Conservation (phyloP, 2,888 invertebrate species). For the Morpho helenor region DNA sequence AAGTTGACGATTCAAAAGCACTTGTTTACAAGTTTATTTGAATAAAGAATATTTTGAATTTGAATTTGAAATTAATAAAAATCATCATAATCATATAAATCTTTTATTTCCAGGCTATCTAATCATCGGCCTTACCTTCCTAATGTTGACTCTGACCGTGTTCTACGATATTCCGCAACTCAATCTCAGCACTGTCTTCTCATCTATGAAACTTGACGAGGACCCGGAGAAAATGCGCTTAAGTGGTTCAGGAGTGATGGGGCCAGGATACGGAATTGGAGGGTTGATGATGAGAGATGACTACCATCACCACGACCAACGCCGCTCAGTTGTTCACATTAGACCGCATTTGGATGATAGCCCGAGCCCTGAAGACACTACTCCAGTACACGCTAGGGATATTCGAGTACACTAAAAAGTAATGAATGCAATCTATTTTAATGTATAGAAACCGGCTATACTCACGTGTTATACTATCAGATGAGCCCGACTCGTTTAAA, state of each 20-base stretch:
- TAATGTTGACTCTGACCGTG: conserved; percentile 91
- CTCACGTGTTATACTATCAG: too few species aligned
- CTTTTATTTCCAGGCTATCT: conserved; percentile 82
- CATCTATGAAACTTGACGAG: conserved; percentile 78
- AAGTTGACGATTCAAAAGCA: too few species aligned
- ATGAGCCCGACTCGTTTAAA: too few species aligned
- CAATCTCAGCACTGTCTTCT: conserved; percentile 89
- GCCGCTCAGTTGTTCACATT: conserved; percentile 82
- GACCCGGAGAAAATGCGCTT: conserved; percentile 85
- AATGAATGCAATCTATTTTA: too few species aligned
- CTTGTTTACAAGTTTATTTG: too few species aligned
- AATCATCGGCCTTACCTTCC: conserved; percentile 88
- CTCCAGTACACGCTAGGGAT: conserved; percentile 80
- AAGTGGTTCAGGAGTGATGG: conserved; percentile 74
- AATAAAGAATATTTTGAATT: too few species aligned
- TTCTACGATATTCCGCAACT: conserved; percentile 94
- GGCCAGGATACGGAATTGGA: conserved; percentile 67
- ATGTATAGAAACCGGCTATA: too few species aligned
- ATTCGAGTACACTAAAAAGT: conserved; percentile 70
- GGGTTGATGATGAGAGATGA: conserved; percentile 70
- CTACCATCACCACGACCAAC: conserved; percentile 71
- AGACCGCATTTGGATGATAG: conserved; percentile 83
- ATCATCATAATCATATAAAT: too few species aligned
- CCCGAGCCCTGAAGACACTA: conserved; percentile 85
- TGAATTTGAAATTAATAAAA: too few species aligned